Conservation (phyloP, 2,113 vertebrate genomes). For the Fulica atra region DNA sequence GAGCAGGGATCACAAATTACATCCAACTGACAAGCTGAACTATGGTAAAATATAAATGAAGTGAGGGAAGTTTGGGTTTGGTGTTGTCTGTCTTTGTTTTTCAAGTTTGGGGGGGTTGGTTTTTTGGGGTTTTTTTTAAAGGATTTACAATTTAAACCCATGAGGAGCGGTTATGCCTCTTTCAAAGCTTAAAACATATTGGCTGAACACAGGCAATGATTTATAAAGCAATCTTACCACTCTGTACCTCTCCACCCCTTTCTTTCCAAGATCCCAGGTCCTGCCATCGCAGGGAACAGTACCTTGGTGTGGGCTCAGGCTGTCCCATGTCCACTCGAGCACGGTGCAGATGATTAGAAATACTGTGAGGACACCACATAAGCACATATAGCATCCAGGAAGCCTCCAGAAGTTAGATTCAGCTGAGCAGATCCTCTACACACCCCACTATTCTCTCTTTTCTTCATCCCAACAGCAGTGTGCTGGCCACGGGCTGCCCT, state of each 20-base stretch:
- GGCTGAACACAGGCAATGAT: slow-evolving; percentile 7
- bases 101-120: not conserved
- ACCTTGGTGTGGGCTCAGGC: not conserved
- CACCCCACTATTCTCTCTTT: not conserved
- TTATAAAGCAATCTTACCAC: slow-evolving; percentile 27
- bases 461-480: not conserved
- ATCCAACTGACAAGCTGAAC: slow-evolving; percentile 1
- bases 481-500: not conserved
- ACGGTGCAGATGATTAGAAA: not conserved
- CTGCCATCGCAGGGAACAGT: not conserved
- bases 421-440: not conserved
- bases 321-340: not conserved
- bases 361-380: accelerated
- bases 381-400: not conserved
- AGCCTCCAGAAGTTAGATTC: not conserved
- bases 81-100: not conserved
- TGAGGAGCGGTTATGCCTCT: slow-evolving; percentile 29
- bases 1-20: slow-evolving; percentile 18
- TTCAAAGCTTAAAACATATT: slow-evolving; percentile 19
- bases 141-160: slow-evolving; percentile 42
- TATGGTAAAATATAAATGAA: slow-evolving; percentile 34
- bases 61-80: not conserved
- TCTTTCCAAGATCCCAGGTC: not conserved
- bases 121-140: not conserved
- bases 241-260: not conserved